Evolutionary conservation across 2,888 invertebrate genomes (phyloP).

Genomic region (Abscondita cerata): DNA sequence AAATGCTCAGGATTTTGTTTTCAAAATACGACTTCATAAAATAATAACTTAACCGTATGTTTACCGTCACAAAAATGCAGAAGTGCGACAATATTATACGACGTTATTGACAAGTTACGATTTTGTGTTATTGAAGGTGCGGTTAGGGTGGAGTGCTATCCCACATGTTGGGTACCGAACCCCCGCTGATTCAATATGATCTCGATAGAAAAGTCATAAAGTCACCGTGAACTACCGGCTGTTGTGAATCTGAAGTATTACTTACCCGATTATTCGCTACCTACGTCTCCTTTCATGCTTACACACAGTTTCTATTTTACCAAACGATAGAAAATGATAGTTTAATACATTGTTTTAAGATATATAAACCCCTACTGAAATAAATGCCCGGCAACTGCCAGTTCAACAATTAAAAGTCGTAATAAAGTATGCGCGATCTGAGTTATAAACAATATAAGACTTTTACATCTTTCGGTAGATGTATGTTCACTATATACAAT

Average conservation of each 20-base stretch:
- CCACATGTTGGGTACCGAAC: conserved; percentile 37
- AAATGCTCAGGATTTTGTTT: no score
- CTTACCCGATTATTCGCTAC: conserved; percentile 17
- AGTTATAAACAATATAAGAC: no score
- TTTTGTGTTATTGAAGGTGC: conserved; percentile 38
- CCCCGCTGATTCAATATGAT: conserved; percentile 30
- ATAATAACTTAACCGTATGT: no score
- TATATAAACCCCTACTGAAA: not conserved
- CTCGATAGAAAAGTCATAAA: conserved; percentile 26
- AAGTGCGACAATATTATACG: conserved; percentile 9
- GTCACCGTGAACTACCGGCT: conserved; percentile 22
- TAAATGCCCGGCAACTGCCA: no score
- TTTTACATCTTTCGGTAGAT: conserved; percentile 1
- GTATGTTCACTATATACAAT: not conserved
- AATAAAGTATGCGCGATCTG: no score
- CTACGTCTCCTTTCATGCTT: conserved; percentile 23
- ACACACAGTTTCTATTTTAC: conserved; percentile 19
- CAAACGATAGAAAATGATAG: conserved; percentile 20
- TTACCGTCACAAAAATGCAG: no score
- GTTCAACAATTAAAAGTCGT: no score
- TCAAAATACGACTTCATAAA: no score
- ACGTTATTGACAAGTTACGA: conserved; percentile 41
- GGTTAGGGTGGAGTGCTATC: conserved; percentile 39
- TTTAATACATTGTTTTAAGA: conserved; percentile 24
- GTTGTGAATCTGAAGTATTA: conserved; percentile 25